Percentiles rank a stretch among this genome's conserved stretches.
These are phyloP conservation scores for Gymnorhina tibicen DNA, from an alignment of 2,113 vertebrate species.

Conservation along the genomic window DNA sequence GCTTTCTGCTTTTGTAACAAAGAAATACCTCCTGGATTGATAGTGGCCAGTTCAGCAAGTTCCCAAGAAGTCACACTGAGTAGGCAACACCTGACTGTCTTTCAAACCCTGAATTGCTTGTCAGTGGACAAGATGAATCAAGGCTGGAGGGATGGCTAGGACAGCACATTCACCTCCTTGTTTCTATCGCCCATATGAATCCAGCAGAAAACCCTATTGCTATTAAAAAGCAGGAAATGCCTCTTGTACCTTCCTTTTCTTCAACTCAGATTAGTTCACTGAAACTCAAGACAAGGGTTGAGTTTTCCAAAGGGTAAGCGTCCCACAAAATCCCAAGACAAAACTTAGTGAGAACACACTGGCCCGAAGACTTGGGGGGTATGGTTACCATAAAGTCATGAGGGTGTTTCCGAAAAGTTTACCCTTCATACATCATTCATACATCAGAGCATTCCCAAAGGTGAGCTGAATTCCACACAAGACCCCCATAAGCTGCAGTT, in stretches of 20 bases:
- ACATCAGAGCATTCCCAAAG: neutral
- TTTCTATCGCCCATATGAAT: neutral
- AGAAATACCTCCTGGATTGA: neutral
- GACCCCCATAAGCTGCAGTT: neutral
- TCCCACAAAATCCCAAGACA: neutral
- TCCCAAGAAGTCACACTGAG: neutral
- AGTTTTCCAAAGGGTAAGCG: neutral
- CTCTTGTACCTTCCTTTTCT: neutral
- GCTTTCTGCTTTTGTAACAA: neutral
- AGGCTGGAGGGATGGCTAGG: neutral
- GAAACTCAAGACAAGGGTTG: neutral
- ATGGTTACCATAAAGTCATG: neutral
- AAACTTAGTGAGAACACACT: neutral
- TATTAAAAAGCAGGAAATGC: neutral
- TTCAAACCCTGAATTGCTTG: neutral
- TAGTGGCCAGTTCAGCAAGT: neutral
- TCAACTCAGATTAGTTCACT: neutral
- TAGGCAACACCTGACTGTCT: neutral
- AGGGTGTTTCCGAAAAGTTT: neutral
- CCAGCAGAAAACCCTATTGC: neutral
- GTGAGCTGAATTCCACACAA: neutral
- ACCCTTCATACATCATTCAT: neutral
- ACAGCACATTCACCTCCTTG: neutral
- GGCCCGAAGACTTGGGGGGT: rapidly evolving
- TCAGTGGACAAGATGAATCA: neutral